phyloP scores from a whole-genome alignment of 2,797 vertebrate species.

The Steatocranus sp. region DNA sequence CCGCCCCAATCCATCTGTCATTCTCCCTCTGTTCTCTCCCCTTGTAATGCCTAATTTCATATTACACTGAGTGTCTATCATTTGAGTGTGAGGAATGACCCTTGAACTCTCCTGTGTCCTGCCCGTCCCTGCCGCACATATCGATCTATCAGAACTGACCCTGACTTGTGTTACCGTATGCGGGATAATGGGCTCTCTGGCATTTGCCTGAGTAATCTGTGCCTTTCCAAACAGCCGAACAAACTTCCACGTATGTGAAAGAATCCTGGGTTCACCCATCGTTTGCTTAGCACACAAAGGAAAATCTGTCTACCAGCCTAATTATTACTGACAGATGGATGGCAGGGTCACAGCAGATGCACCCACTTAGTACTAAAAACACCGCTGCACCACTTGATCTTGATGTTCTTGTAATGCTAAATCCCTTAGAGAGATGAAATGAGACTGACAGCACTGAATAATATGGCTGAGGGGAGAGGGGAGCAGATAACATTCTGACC shows the following conservation, averaged over 20 bases:
- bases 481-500: slow-evolving; percentile 21
- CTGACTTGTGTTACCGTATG: not conserved
- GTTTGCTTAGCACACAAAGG: not conserved
- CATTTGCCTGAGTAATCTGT: slow-evolving; percentile 26
- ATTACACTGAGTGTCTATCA: not conserved
- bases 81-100: not conserved
- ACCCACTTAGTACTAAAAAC: slow-evolving; percentile 38
- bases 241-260: not conserved
- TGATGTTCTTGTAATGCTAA: slow-evolving; percentile 29
- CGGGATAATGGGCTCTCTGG: slow-evolving; percentile 6
- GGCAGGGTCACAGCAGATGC: slow-evolving; percentile 39
- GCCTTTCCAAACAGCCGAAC: slow-evolving; percentile 1
- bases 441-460: slow-evolving; percentile 25
- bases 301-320: slow-evolving; percentile 18
- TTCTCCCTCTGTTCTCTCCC: not conserved
- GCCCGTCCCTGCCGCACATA: not conserved
- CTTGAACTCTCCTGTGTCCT: not conserved
- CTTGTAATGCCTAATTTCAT: not conserved
- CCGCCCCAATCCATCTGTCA: not conserved
- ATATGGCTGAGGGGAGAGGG: not conserved
- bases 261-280: not conserved
- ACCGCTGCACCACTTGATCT: slow-evolving; percentile 28
- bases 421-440: slow-evolving; percentile 16
- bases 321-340: slow-evolving; percentile 41
- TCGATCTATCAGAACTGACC: not conserved